Evolutionary conservation across 1,140 invertebrate species (phyloP).

Genomic region (Papilio polyxenes): DNA sequence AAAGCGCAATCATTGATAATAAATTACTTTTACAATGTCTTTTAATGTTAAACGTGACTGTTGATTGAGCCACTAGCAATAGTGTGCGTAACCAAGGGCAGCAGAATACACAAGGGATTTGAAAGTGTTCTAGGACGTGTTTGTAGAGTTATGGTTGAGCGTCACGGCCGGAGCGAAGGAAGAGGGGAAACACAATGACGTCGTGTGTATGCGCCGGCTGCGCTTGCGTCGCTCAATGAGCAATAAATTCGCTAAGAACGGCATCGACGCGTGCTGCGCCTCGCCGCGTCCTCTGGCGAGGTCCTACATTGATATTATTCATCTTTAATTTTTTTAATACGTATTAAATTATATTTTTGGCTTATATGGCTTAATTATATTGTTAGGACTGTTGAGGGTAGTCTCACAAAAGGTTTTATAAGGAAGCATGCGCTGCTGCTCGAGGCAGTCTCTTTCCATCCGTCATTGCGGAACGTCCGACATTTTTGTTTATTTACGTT

Average conservation of each 20-base stretch:
- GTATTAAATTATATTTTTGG: too few species aligned
- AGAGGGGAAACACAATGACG: conserved; percentile 44
- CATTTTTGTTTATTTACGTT: too few species aligned
- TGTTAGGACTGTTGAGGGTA: too few species aligned
- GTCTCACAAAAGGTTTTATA: too few species aligned
- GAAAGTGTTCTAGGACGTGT: conserved; percentile 32
- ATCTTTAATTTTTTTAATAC: background rate
- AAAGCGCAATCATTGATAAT: background rate
- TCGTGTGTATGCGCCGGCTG: conserved; percentile 68
- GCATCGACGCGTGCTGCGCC: conserved; percentile 11
- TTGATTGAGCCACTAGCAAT: background rate
- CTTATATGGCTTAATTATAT: too few species aligned
- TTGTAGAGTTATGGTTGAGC: conserved; percentile 30
- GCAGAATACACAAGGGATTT: conserved; percentile 16
- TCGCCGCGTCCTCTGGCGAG: conserved; percentile 8
- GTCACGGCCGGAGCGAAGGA: conserved; percentile 7
- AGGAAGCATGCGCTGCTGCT: too few species aligned
- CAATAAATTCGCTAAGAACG: conserved; percentile 59
- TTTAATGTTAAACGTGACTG: conserved; percentile 6
- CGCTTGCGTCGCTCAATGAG: conserved; percentile 56
- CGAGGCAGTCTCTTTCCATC: too few species aligned
- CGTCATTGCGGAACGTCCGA: too few species aligned
- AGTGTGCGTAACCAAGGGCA: conserved; percentile 22
- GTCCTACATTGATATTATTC: conserved; percentile 1
- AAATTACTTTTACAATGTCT: conserved; percentile 12